Evolutionary conservation across 2,888 invertebrate species (phyloP).

Genomic region (Leptarthrus brevirostris): DNA sequence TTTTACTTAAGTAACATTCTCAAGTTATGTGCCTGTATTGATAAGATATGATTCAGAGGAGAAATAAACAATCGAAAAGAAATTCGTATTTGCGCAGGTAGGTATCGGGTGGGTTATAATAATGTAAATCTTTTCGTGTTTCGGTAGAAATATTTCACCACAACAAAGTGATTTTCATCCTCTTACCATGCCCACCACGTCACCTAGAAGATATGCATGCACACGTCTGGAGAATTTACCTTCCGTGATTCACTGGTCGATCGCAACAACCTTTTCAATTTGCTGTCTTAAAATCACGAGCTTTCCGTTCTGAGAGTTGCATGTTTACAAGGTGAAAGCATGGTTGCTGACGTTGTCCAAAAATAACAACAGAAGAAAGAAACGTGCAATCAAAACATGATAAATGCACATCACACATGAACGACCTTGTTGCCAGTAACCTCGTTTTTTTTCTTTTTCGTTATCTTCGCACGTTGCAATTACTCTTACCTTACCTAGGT

Average conservation of each 20-base stretch:
- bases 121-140: too few species aligned
- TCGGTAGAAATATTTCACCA: too few species aligned
- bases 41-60: too few species aligned
- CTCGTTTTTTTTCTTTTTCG: conserved; percentile 19
- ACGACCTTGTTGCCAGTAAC: conserved; percentile 41
- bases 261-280: conserved; percentile 18
- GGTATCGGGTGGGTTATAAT: too few species aligned
- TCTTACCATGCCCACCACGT: too few species aligned
- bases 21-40: too few species aligned
- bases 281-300: too few species aligned
- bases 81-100: too few species aligned
- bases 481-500: neutral
- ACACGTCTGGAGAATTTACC: conserved; percentile 4
- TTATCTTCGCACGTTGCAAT: conserved; percentile 34
- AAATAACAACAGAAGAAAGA: conserved; percentile 19
- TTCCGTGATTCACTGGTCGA: conserved; percentile 28
- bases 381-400: conserved; percentile 34
- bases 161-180: too few species aligned
- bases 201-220: too few species aligned
- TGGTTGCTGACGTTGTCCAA: conserved; percentile 24
- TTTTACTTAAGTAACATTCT: too few species aligned
- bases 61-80: too few species aligned
- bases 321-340: conserved; percentile 38
- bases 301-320: conserved; percentile 16
- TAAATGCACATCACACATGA: conserved; percentile 39